Evolutionary conservation across 37 sponge, comb jelly and placozoan species (phyloP).

Genomic region (Hormiphora californensis): DNA sequence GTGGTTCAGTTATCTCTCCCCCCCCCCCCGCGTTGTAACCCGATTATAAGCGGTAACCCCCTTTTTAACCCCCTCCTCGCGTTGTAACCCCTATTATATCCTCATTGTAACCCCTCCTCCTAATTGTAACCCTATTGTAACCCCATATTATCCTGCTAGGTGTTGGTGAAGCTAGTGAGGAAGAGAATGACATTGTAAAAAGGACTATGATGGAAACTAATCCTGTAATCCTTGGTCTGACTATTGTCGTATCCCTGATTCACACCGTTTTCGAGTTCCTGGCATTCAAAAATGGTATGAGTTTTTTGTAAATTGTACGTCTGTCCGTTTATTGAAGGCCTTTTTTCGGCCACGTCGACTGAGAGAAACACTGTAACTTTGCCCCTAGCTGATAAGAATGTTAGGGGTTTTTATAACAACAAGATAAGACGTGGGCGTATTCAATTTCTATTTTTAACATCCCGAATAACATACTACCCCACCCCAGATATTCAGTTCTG

Average conservation of each 20-base stretch:
- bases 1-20: too few relatives aligned
- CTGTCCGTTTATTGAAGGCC: not conserved
- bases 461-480: too few relatives aligned
- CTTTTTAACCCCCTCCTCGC: too few relatives aligned
- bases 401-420: too few relatives aligned
- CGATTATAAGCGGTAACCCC: too few relatives aligned
- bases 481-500: slow-evolving; percentile 96
- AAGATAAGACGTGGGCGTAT: not conserved
- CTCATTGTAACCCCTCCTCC: too few relatives aligned
- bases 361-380: not conserved
- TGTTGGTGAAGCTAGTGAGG: slow-evolving; percentile 64
- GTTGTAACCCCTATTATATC: too few relatives aligned
- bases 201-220: slow-evolving; percentile 90
- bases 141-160: too few relatives aligned
- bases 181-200: slow-evolving; percentile 95
- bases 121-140: too few relatives aligned
- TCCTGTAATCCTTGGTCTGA: slow-evolving; percentile 86
- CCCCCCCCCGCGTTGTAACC: too few relatives aligned
- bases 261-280: slow-evolving; percentile 97
- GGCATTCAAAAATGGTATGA: slow-evolving; percentile 96
- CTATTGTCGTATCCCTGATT: slow-evolving; percentile 77
- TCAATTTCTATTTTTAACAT: not conserved
- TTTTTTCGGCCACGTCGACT: not conserved
- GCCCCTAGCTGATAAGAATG: not conserved
- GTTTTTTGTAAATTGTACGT: not conserved